Evolutionary conservation across 2,888 invertebrate species (phyloP), one percentile per base, ranked within the genome.

Genomic region (Agrochola litura): DNA sequence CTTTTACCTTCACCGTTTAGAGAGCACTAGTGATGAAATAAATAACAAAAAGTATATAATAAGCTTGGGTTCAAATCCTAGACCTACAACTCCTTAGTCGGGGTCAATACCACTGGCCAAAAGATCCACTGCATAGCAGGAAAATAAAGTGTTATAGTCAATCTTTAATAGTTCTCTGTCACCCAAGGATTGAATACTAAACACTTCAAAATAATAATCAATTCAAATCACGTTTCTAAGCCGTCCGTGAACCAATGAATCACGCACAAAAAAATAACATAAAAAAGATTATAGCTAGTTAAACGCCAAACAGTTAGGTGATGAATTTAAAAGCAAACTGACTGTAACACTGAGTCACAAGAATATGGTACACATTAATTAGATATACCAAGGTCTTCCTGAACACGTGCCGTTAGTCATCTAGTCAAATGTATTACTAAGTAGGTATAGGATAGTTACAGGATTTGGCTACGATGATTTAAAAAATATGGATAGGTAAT

Each of bases 311-410:
- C 69, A 63, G 73, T 76, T 79, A 84, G 82, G 79, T 67, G 82
- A 76, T 83, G 82, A 82, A 89, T 85, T 89, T 86, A 84, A 89
- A 89, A 87, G 73, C 67, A 19, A 87, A 86, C 80, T 43, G 66
- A 64, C 87, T 88, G 73, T 76, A 85, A 71, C 0, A 37, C 41
- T 87, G 88, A 88, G 70, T 88, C 87, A 88, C 41, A 16, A 74
- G 46, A 56, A 66, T 81, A 71, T 79, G 65, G 76, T 64, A 68
- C 69, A 82, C 79, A 80, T 86, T 77, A 67, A 79, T 88, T 84
- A 81, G 79, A 77, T 84, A 73, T 1, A 75, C 73, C 88, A 87
- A 86, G 87, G 88, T 30, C 88, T 88, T 86, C 83, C 85, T 83
- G 70, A 41, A 73, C 86, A 83, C 76, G 79, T 83, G 86, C 56